Evolutionary conservation across 1,140 invertebrate genomes (phyloP).

Genomic region (Seison nebaliae): DNA sequence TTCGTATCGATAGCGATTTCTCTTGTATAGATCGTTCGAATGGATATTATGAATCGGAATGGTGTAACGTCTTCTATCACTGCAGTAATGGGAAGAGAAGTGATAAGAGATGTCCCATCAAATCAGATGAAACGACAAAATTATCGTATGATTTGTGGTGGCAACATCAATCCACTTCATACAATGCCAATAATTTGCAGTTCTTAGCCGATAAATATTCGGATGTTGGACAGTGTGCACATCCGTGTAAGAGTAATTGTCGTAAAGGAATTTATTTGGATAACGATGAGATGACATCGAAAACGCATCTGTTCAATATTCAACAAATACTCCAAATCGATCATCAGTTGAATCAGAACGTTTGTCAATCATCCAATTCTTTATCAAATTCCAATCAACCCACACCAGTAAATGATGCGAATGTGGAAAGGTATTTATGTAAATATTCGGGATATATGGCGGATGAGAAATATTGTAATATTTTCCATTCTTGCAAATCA

Average conservation of each 20-base stretch:
- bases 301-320: neutral
- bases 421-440: neutral
- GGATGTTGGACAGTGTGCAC: constrained; percentile 6
- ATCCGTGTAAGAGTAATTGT: constrained; percentile 11
- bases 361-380: neutral
- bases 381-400: neutral
- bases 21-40: constrained; percentile 2
- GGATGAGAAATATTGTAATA: neutral
- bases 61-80: constrained; percentile 12
- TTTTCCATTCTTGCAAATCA: neutral
- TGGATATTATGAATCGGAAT: constrained; percentile 13
- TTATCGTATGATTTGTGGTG: constrained; percentile 12
- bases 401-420: neutral
- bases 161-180: constrained; percentile 7
- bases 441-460: neutral
- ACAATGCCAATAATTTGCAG: neutral
- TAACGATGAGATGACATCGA: neutral
- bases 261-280: constrained; percentile 3
- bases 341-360: neutral
- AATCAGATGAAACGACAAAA: neutral
- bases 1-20: no score
- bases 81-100: constrained; percentile 8
- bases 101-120: constrained; percentile 4
- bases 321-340: neutral
- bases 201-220: constrained; percentile 2